Percentiles rank a stretch among this genome's conserved stretches.
phyloP scores from a whole-genome alignment of 2,888 invertebrate species.

The Cheilosia pagana region DNA sequence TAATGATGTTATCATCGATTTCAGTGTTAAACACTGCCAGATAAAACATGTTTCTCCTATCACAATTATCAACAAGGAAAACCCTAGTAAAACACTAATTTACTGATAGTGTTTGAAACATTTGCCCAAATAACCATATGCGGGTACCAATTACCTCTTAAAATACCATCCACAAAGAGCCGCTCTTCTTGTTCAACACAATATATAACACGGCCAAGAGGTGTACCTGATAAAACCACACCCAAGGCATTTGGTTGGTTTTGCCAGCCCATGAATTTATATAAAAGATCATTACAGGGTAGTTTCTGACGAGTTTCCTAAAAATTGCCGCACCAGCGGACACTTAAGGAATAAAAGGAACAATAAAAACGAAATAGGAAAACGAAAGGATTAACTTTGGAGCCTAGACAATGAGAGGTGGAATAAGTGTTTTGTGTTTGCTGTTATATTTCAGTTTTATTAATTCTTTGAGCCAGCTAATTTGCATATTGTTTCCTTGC shows the following conservation, averaged over 20 bases:
- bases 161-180: conserved; percentile 61
- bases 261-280: conserved; percentile 26
- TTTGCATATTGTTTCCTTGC: conserved; percentile 24
- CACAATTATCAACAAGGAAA: conserved; percentile 47
- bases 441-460: background rate
- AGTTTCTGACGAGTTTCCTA: conserved; percentile 50
- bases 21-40: conserved; percentile 37
- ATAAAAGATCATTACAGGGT: conserved; percentile 57
- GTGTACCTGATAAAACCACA: conserved; percentile 58
- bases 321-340: conserved; percentile 52
- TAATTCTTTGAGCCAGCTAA: background rate
- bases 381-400: conserved; percentile 40
- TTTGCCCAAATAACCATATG: conserved; percentile 6
- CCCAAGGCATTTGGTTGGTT: conserved; percentile 17
- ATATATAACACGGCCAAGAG: conserved; percentile 28
- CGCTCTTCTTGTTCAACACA: conserved; percentile 60
- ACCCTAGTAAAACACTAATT: conserved; percentile 59
- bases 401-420: conserved; percentile 67
- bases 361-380: conserved; percentile 22
- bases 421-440: conserved; percentile 5
- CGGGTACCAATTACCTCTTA: conserved; percentile 46
- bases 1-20: conserved; percentile 17
- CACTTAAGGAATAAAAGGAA: conserved; percentile 30
- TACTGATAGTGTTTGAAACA: conserved; percentile 45
- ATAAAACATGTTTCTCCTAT: conserved; percentile 38